phyloP scores from a whole-genome alignment of 2,888 invertebrate species.

The Alentia gelatinosa region DNA sequence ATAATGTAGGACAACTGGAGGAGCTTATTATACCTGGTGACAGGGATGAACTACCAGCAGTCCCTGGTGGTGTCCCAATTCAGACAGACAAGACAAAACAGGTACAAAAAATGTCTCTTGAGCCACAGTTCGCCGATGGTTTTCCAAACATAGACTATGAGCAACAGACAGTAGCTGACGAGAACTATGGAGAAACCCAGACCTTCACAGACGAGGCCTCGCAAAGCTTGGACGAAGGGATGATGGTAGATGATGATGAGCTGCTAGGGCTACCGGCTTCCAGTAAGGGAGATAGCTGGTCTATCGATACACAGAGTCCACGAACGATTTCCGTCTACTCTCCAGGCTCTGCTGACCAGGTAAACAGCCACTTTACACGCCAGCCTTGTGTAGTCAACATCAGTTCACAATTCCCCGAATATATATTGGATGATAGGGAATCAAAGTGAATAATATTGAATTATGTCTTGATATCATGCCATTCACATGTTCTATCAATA shows the following conservation, averaged over 20 bases:
- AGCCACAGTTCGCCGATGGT: no score
- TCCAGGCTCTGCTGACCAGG: constrained; percentile 7
- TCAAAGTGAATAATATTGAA: background rate
- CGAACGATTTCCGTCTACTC: background rate
- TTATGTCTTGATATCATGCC: no score
- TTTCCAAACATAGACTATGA: no score
- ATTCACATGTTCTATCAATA: no score
- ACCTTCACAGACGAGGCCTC: background rate
- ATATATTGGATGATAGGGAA: background rate
- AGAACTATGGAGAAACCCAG: no score
- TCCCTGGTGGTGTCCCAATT: background rate
- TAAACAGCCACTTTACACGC: background rate
- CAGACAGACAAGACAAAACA: background rate
- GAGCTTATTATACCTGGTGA: background rate
- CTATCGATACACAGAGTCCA: background rate
- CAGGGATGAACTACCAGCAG: background rate
- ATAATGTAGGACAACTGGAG: no score
- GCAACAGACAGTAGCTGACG: no score
- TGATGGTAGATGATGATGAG: background rate
- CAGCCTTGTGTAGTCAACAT: background rate
- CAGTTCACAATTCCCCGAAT: background rate
- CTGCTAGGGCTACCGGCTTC: background rate
- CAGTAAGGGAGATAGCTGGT: background rate
- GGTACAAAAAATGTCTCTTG: no score
- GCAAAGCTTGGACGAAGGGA: background rate